Percentiles rank a stretch among this genome's conserved stretches.
Evolutionary conservation across 2,888 invertebrate species (phyloP).

Genomic region (Trissolcus brochymenae): DNA sequence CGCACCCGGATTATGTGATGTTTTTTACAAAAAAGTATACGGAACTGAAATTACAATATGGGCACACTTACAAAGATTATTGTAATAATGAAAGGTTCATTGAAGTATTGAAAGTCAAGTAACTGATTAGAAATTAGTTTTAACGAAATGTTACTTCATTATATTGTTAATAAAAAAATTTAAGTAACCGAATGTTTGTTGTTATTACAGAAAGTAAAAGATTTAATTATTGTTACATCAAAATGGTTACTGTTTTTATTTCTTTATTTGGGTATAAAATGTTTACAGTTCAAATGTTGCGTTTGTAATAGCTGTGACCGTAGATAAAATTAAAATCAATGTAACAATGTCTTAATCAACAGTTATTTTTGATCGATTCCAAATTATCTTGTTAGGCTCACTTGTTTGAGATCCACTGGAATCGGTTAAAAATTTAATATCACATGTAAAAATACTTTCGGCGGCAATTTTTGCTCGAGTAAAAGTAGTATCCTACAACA

Average conservation of each 20-base stretch:
- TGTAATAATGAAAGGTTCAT: slow-evolving; percentile 79
- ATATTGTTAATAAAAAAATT: neutral
- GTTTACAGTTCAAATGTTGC: neutral
- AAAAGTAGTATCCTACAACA: too few relatives aligned
- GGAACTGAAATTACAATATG: slow-evolving; percentile 72
- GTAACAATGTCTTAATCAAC: too few relatives aligned
- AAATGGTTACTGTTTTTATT: too few relatives aligned
- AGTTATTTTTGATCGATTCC: too few relatives aligned
- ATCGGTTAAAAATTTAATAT: too few relatives aligned
- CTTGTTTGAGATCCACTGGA: too few relatives aligned
- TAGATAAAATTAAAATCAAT: too few relatives aligned
- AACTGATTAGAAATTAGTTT: neutral
- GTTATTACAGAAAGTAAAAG: too few relatives aligned
- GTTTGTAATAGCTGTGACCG: neutral
- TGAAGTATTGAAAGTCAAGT: slow-evolving; percentile 76
- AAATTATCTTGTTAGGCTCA: too few relatives aligned
- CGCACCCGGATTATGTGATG: slow-evolving; percentile 78
- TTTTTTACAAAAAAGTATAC: slow-evolving; percentile 75
- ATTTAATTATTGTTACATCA: too few relatives aligned
- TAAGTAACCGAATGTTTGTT: neutral
- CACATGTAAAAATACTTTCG: too few relatives aligned
- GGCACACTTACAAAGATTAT: slow-evolving; percentile 78
- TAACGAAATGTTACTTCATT: neutral
- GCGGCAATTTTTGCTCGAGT: too few relatives aligned
- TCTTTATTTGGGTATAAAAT: neutral